phyloP scores from a whole-genome alignment of 2,797 vertebrate species.

The Dryobates pubescens region DNA sequence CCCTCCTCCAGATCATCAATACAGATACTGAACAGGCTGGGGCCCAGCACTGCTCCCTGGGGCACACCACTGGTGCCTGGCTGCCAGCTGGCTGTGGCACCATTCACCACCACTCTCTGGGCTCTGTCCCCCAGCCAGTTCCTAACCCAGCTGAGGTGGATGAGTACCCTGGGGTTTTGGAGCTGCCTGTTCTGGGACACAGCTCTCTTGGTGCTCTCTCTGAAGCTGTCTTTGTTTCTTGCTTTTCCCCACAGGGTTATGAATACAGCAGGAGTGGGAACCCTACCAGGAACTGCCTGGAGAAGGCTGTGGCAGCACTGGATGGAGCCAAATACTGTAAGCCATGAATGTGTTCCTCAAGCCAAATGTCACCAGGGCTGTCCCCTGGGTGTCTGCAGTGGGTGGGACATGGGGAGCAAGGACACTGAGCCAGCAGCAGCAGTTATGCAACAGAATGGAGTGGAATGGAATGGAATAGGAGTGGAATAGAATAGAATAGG shows the following conservation, averaged over 20 bases:
- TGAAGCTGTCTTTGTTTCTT: not conserved
- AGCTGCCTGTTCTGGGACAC: not conserved
- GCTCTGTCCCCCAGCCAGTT: no score
- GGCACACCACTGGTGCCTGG: no score
- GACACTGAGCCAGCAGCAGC: not conserved
- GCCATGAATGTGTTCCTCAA: slow-evolving; percentile 24
- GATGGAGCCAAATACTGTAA: slow-evolving; percentile 93
- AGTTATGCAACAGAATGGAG: not conserved
- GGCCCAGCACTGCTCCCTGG: no score
- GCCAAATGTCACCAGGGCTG: not conserved
- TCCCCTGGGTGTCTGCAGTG: not conserved
- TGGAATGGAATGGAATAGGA: no score
- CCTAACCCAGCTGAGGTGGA: not conserved
- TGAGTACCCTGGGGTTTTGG: not conserved
- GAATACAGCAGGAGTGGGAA: slow-evolving; percentile 95
- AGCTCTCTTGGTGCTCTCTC: not conserved
- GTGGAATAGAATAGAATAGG: no score
- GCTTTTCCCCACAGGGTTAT: slow-evolving; percentile 81
- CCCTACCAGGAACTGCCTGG: slow-evolving; percentile 90
- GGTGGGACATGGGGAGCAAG: not conserved
- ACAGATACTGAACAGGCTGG: no score
- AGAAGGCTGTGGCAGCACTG: slow-evolving; percentile 87
- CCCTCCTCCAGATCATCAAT: no score
- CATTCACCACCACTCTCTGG: no score
- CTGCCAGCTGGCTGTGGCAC: no score